A percentile compares a stretch with the other conserved stretches of the same genome.
phyloP scores from a whole-genome alignment of 1,140 invertebrate species.

The Atta cephalotes region DNA sequence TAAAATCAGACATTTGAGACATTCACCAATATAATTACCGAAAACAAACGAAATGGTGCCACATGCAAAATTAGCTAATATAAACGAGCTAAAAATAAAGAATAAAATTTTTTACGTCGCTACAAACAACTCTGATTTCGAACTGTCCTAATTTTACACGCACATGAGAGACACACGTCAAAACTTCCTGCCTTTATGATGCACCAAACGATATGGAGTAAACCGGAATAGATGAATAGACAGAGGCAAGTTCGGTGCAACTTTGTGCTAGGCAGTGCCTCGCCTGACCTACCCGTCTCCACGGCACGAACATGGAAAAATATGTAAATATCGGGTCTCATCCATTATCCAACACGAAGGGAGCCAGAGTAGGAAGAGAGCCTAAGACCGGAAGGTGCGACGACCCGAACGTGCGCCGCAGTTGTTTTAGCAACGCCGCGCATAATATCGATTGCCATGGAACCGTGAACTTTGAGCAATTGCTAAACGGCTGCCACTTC shows the following conservation, averaged over 20 bases:
- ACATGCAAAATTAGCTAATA: not conserved
- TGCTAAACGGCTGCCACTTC: conserved; percentile 50
- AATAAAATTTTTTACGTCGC: conserved; percentile 35
- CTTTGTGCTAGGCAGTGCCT: conserved; percentile 81
- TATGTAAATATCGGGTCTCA: conserved; percentile 81
- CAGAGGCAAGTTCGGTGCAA: conserved; percentile 62
- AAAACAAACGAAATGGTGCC: not conserved
- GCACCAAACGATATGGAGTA: not conserved
- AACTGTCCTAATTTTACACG: conserved; percentile 31
- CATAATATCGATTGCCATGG: conserved; percentile 61
- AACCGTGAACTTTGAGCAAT: conserved; percentile 46
- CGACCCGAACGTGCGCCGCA: conserved; percentile 58
- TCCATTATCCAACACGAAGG: conserved; percentile 79
- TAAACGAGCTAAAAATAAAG: not conserved
- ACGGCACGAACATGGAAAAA: conserved; percentile 80
- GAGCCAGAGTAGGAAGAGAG: conserved; percentile 46
- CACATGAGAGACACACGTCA: conserved; percentile 10
- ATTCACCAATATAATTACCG: not conserved
- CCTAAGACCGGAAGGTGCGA: conserved; percentile 70
- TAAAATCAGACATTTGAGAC: conserved; percentile 8
- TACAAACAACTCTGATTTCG: not conserved
- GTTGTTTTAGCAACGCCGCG: conserved; percentile 69
- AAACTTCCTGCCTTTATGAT: conserved; percentile 31
- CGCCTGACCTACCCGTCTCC: conserved; percentile 76
- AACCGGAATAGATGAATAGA: conserved; percentile 46